phyloP scores from a whole-genome alignment of 2,113 vertebrate genomes.

The Lipophrys pholis region DNA sequence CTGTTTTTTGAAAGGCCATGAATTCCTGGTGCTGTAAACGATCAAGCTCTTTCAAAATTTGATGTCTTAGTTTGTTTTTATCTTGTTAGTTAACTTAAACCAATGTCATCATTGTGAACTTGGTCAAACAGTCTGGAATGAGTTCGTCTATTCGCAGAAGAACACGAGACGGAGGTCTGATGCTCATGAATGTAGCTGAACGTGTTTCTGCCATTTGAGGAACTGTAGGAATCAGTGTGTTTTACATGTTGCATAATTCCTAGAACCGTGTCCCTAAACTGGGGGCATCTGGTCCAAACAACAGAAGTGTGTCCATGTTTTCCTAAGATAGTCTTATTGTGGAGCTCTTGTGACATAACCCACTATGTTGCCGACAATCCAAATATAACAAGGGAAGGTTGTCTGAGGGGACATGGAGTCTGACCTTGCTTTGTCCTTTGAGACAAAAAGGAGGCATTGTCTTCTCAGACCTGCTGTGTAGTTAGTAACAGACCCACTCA shows the following conservation, averaged over 20 bases:
- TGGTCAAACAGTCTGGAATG: neutral
- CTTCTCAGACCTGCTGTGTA: constrained; percentile 48
- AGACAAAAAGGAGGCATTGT: constrained; percentile 60
- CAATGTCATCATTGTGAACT: neutral
- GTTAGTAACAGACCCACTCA: constrained; percentile 73
- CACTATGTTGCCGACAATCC: constrained; percentile 39
- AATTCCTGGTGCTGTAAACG: too few relatives aligned
- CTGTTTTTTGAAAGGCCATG: too few relatives aligned
- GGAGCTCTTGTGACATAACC: constrained; percentile 62
- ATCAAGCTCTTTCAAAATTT: too few relatives aligned
- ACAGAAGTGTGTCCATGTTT: constrained; percentile 2
- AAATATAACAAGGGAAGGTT: constrained; percentile 60
- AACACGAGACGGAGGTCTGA: too few relatives aligned
- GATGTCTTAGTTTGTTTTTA: too few relatives aligned
- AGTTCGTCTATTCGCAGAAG: too few relatives aligned
- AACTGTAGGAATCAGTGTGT: neutral
- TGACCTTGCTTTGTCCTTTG: constrained; percentile 56
- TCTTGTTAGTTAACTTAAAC: constrained; percentile 1
- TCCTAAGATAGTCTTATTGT: constrained; percentile 21
- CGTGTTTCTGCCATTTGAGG: neutral
- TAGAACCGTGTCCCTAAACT: neutral
- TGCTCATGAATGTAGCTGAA: neutral
- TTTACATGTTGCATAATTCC: constrained; percentile 13
- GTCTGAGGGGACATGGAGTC: constrained; percentile 44
- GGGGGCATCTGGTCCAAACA: constrained; percentile 5